Evolutionary conservation across 2,888 invertebrate species (phyloP).

Genomic region (Stenoptilia bipunctidactyla): DNA sequence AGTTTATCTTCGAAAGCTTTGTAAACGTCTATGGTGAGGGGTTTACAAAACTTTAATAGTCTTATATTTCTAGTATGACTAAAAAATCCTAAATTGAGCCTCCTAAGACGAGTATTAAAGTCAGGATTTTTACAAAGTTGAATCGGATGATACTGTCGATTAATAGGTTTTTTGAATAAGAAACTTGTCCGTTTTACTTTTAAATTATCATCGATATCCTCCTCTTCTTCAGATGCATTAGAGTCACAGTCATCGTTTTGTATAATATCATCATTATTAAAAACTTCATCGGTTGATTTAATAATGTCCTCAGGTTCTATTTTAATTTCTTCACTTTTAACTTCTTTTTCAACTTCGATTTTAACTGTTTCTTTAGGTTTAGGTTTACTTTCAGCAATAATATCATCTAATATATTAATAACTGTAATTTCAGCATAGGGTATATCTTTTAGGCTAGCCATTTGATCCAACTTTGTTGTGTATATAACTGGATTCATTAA

Average conservation of each 20-base stretch:
- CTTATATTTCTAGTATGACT: slow-evolving; percentile 35
- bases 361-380: slow-evolving; percentile 18
- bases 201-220: slow-evolving; percentile 18
- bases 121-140: slow-evolving; percentile 57
- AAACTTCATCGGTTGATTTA: slow-evolving; percentile 1
- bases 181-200: slow-evolving; percentile 34
- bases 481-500: slow-evolving; percentile 42
- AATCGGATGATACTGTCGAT: slow-evolving; percentile 41
- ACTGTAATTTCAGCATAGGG: slow-evolving; percentile 22
- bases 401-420: slow-evolving; percentile 27
- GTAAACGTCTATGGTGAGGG: slow-evolving; percentile 46
- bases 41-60: slow-evolving; percentile 39
- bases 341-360: slow-evolving; percentile 9
- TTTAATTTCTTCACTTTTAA: background rate
- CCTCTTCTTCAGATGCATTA: slow-evolving; percentile 11
- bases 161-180: slow-evolving; percentile 42
- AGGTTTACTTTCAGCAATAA: slow-evolving; percentile 39
- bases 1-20: slow-evolving; percentile 49
- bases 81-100: slow-evolving; percentile 43
- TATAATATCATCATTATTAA: slow-evolving; percentile 1
- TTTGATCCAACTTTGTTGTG: slow-evolving; percentile 42
- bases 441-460: slow-evolving; percentile 29
- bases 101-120: slow-evolving; percentile 49
- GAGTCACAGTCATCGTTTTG: slow-evolving; percentile 5
- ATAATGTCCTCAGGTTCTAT: background rate